Evolutionary conservation across 1,140 invertebrate genomes (phyloP).

Genomic region (Centruroides vittatus): DNA sequence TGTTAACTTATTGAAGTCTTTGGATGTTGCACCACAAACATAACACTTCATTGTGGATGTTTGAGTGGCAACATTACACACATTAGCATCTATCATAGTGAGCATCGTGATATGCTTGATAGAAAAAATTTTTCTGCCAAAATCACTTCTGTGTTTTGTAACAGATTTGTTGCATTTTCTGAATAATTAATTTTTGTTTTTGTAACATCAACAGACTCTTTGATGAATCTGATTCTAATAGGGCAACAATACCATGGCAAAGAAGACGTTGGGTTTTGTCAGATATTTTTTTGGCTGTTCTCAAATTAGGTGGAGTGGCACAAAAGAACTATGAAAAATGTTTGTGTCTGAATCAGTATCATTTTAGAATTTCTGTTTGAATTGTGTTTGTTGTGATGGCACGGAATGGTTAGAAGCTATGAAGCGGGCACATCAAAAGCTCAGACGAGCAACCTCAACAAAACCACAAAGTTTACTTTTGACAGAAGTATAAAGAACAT

Average conservation of each 20-base stretch:
- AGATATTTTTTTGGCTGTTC: too few species aligned
- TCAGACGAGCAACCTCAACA: too few species aligned
- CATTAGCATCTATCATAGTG: slow-evolving; percentile 1
- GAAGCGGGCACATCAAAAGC: too few species aligned
- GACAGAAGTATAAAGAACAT: too few species aligned
- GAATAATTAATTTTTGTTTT: neutral
- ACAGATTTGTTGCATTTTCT: neutral
- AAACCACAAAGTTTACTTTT: too few species aligned
- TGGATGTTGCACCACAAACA: slow-evolving; percentile 1
- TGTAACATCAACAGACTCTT: slow-evolving; percentile 1
- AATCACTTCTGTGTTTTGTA: neutral
- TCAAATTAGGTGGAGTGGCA: too few species aligned
- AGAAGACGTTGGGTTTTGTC: too few species aligned
- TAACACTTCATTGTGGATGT: slow-evolving; percentile 1
- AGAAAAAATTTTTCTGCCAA: neutral
- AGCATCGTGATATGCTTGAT: neutral
- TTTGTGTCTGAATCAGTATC: too few species aligned
- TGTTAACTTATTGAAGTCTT: slow-evolving; percentile 3
- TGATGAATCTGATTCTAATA: slow-evolving; percentile 1
- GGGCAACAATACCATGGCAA: neutral
- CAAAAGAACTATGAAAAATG: too few species aligned
- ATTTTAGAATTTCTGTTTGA: too few species aligned
- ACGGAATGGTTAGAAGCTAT: too few species aligned
- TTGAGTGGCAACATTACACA: neutral
- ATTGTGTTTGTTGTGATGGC: too few species aligned